Base-by-base conservation (phyloP, 2,888 invertebrate species). In the Epirrhoe alternata region DNA sequence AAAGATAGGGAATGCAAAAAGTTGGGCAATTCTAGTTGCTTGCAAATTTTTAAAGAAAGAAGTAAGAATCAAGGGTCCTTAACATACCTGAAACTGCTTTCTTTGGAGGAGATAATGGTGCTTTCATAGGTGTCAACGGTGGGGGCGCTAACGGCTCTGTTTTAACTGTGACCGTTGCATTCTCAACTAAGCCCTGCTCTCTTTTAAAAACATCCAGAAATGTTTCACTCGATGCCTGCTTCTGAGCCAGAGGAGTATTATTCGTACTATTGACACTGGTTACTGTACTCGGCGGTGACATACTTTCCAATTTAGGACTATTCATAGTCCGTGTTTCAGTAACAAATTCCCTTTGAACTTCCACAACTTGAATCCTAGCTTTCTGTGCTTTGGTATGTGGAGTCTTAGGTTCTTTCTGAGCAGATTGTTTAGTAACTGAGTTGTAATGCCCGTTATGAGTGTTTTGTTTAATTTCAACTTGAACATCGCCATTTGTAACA, bases 141-240 rank as follows among this genome's bases (percentile, higher is more conserved):
- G 68, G 70, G 8, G 70, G 61, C 42, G 71, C 64, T 51, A 68
- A 38, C 0, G 83, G 74, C 69, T 92, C 91, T 71, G 78, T 84
- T 83, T 87, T 89, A n/a, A 85, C 76, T 65, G 77, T 73, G 42
- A 80, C 72, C 38, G 74, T 58, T 33, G 72, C 62, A 66, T 78
- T 82, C 59, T 84, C 86, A 65, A 85, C 80, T 61, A 88, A 75
- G 33, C 90, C 89, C 74, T 92, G 92, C 73, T 92, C 93, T 77
- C 92, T 86, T 70, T 92, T 92, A 72, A 92, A 93, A 50, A 93
- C 93, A 89, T 93, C 93, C 70, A 93, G 78, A 81, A 92, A 93
- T 7, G 92, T 92, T 77, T 91, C 90, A 7, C 83, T 67, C 1
- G 77, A 82, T 55, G 79, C 69, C 50, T 75, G 78, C 68, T 86